phyloP scores from a whole-genome alignment of 2,888 invertebrate genomes.

The Mechanitis mazaeus region DNA sequence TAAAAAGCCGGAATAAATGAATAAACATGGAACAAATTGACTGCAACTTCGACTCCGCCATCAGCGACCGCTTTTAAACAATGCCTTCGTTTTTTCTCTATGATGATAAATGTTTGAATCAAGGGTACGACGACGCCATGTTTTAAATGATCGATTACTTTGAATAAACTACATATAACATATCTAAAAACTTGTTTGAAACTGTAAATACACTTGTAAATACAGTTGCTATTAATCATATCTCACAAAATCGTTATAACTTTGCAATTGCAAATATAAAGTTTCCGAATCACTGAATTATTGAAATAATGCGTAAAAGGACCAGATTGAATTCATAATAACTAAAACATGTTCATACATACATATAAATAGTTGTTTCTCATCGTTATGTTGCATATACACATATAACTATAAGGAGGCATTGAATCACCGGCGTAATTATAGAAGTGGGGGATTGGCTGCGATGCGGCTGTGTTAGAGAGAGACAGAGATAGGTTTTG shows the following conservation, averaged over 20 bases:
- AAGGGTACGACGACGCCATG: slow-evolving; percentile 16
- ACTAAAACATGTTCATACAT: slow-evolving; percentile 60
- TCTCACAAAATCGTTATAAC: too few species aligned
- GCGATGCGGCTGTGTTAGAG: slow-evolving; percentile 64
- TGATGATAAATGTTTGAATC: slow-evolving; percentile 30
- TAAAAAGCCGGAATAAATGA: slow-evolving; percentile 64
- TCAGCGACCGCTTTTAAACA: slow-evolving; percentile 30
- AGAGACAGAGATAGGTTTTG: slow-evolving; percentile 46
- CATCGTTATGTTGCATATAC: slow-evolving; percentile 66
- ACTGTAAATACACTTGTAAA: too few species aligned
- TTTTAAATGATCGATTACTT: slow-evolving; percentile 11
- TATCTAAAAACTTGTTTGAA: too few species aligned
- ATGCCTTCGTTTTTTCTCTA: slow-evolving; percentile 31
- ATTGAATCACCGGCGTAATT: slow-evolving; percentile 77
- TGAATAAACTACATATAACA: slow-evolving; percentile 9
- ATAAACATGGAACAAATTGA: slow-evolving; percentile 65
- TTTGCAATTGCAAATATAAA: neutral
- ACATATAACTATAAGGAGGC: slow-evolving; percentile 72
- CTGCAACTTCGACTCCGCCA: slow-evolving; percentile 34
- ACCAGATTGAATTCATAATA: slow-evolving; percentile 56
- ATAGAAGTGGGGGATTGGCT: slow-evolving; percentile 78
- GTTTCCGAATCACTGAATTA: slow-evolving; percentile 14
- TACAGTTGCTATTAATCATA: too few species aligned
- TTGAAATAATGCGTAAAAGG: slow-evolving; percentile 34
- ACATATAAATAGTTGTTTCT: slow-evolving; percentile 64